These are phyloP conservation scores for Athetis lepigone DNA, from an alignment of 2,888 invertebrate species.

Conservation along the genomic window DNA sequence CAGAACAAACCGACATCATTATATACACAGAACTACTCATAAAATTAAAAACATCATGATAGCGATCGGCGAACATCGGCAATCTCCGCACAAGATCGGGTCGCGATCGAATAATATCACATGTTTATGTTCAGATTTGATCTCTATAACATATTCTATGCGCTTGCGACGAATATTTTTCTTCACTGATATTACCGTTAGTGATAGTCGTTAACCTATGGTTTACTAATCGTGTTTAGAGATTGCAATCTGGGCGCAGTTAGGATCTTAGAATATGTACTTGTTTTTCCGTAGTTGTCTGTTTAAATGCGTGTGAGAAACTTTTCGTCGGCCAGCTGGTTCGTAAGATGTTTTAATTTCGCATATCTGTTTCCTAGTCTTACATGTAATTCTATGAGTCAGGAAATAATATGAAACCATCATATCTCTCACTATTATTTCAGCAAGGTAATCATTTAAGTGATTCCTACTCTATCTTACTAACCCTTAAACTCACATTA, in stretches of 20 bases:
- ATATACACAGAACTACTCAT: slow-evolving; percentile 72
- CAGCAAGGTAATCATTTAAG: not conserved
- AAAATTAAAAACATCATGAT: slow-evolving; percentile 78
- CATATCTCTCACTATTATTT: not conserved
- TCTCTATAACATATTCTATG: slow-evolving; percentile 70
- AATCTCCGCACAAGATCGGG: slow-evolving; percentile 76
- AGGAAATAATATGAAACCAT: not conserved
- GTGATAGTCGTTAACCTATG: slow-evolving; percentile 61
- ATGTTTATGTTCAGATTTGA: slow-evolving; percentile 81
- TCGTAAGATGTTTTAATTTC: too few species aligned
- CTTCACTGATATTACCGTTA: slow-evolving; percentile 63
- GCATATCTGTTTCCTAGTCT: slow-evolving; percentile 8
- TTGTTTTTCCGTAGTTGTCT: slow-evolving; percentile 48
- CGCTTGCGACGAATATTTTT: slow-evolving; percentile 68
- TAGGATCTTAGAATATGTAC: slow-evolving; percentile 31
- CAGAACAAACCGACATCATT: slow-evolving; percentile 57
- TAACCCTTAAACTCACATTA: not conserved
- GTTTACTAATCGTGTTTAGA: slow-evolving; percentile 60
- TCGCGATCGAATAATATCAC: slow-evolving; percentile 80
- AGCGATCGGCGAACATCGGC: slow-evolving; percentile 74
- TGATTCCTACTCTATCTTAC: not conserved
- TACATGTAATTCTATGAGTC: not conserved
- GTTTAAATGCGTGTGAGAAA: slow-evolving; percentile 28
- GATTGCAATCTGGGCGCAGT: slow-evolving; percentile 58
- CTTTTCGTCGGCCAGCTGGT: slow-evolving; percentile 17